Base-by-base conservation (phyloP, 2,797 vertebrate species). In the Falco concolor region DNA sequence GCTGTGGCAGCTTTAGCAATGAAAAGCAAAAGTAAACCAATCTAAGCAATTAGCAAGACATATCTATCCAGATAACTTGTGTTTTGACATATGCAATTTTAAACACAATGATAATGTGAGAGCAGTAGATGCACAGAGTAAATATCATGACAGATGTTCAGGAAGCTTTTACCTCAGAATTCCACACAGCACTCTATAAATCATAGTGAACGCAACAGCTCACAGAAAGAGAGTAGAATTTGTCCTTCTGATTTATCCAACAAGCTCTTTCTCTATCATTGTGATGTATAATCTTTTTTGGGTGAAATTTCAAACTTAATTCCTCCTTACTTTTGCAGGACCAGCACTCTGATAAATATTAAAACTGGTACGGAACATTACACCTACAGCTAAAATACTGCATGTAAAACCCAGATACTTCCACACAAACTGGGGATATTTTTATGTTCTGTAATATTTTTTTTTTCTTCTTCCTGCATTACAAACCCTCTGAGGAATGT, bases 401-500 rank as follows among this genome's bases (percentile, higher is more conserved):
- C 72, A 68, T 68, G 52, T n/a, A 75, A 96, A 96, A 47, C 75
- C 73, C 84, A 93, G 90, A 90, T 67, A 54, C 24, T 81, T 91
- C 40, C 15, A 83, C 61, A 65, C 50, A 86, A 92, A 84, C 25
- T 34, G 8, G 13, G 25, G 25, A 52, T 96, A 93, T 81, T 94
- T 95, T 96, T 89, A 50, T 65, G 17, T 74, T 72, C 72, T 74
- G 18, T 83, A 85, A 61, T 68, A 32, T 4, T 27, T 74, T 87
- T 84, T 81, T 42, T 42, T 81, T 82, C 92, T 87, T 21, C 34
- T 79, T 92, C 76, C 50, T 5, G 2, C 75, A 92, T 96, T 95
- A 95, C 81, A 87, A 96, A 83, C 36, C 14, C 30, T 84, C 69
- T 78, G 57, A 94, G 92, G 82, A 93, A 95, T 95, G 79, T 89